Percentiles rank a stretch among this genome's conserved stretches.
Conservation (phyloP, 2,797 vertebrate genomes). For the Eutrigla gurnardus region DNA sequence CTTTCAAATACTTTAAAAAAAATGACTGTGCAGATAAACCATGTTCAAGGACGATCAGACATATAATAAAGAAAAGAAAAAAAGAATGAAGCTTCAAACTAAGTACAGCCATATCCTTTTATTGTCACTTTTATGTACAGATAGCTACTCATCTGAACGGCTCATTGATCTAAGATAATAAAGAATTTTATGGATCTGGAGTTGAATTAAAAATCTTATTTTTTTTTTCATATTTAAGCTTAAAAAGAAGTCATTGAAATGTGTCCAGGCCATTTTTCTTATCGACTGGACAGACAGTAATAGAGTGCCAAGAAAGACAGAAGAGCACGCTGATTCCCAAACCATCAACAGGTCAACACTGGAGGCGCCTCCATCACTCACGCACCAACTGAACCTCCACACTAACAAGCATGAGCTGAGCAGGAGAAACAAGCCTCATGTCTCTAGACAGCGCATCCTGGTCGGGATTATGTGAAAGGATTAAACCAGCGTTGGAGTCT, state of each 20-base stretch:
- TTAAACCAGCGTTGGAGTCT: conserved; percentile 12
- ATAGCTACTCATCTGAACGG: no score
- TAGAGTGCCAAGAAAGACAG: conserved; percentile 19
- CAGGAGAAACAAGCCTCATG: conserved; percentile 3
- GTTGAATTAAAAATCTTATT: no score
- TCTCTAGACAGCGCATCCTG: not conserved
- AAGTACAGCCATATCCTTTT: no score
- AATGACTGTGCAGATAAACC: no score
- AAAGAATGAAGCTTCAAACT: no score
- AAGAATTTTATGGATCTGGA: no score
- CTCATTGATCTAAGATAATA: no score
- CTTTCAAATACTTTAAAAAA: not conserved
- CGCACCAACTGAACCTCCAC: not conserved
- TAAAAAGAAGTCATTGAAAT: no score
- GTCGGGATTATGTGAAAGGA: conserved; percentile 16
- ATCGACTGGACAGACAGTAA: not conserved
- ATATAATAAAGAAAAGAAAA: no score
- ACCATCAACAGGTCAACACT: conserved; percentile 1
- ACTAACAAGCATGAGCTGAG: not conserved
- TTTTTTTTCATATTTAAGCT: no score
- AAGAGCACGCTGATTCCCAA: not conserved
- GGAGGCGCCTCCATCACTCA: conserved; percentile 8
- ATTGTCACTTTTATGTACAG: no score
- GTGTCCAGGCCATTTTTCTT: not conserved
- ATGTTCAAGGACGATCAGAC: no score